phyloP scores from a whole-genome alignment of 2,113 vertebrate species.

The Halichoeres trimaculatus region DNA sequence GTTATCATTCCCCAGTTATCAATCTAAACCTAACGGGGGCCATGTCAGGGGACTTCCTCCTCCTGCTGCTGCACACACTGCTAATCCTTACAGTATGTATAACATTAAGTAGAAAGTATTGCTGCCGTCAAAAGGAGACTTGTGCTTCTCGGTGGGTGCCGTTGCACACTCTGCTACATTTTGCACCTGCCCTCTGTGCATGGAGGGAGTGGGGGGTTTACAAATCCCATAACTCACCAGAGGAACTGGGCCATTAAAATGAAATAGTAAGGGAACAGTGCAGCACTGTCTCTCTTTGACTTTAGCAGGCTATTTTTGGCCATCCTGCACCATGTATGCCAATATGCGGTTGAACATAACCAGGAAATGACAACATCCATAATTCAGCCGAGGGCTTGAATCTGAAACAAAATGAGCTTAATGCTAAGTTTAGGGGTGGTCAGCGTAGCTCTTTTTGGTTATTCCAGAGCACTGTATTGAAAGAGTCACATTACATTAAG shows the following conservation, averaged over 20 bases:
- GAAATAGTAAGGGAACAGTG: constrained; percentile 64
- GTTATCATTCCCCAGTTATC: constrained; percentile 51
- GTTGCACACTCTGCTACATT: constrained; percentile 34
- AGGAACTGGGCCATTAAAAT: constrained; percentile 68
- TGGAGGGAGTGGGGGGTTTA: constrained; percentile 1
- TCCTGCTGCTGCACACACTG: constrained; percentile 29
- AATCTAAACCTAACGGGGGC: constrained; percentile 5
- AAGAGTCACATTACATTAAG: constrained; percentile 65
- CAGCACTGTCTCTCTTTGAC: constrained; percentile 61
- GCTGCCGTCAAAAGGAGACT: constrained; percentile 35
- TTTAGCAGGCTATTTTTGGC: constrained; percentile 69
- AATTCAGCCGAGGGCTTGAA: constrained; percentile 59
- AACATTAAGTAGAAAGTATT: constrained; percentile 41
- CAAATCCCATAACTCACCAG: constrained; percentile 63
- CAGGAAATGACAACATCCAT: constrained; percentile 78
- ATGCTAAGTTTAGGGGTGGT: constrained; percentile 74
- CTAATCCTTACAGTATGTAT: constrained; percentile 39
- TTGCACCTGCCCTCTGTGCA: constrained; percentile 63
- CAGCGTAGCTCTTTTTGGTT: constrained; percentile 52
- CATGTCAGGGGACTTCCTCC: constrained; percentile 57
- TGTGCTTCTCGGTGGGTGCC: constrained; percentile 37
- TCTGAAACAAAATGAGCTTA: constrained; percentile 52
- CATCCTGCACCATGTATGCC: constrained; percentile 62
- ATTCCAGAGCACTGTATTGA: constrained; percentile 64
- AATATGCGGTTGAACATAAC: constrained; percentile 75